Conservation (phyloP, 2,888 invertebrate species). For the Idaea dimidiata region DNA sequence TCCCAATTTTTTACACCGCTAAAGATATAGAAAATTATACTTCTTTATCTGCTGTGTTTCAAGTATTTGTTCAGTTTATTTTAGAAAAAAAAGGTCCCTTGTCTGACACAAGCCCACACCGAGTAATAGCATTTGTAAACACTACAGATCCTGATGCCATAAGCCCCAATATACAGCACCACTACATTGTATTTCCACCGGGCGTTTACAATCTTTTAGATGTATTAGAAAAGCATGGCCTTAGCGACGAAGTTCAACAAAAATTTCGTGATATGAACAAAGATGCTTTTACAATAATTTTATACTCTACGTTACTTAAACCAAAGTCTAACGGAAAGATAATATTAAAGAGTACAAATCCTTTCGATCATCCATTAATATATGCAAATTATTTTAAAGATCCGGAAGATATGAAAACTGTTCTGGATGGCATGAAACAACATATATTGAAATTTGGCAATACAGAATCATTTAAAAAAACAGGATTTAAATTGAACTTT, state of each 20-base stretch:
- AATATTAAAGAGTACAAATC: conserved; percentile 83
- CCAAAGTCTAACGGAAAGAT: conserved; percentile 86
- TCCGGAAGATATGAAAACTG: conserved; percentile 69
- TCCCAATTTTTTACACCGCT: conserved; percentile 55
- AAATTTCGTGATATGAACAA: conserved; percentile 46
- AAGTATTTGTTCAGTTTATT: conserved; percentile 66
- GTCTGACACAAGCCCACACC: conserved; percentile 59
- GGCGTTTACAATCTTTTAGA: conserved; percentile 44
- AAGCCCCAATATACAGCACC: conserved; percentile 54
- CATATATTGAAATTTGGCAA: conserved; percentile 41
- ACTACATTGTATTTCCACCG: conserved; percentile 51
- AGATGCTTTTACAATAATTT: conserved; percentile 54
- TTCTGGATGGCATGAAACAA: conserved; percentile 46
- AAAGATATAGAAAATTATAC: conserved; percentile 40
- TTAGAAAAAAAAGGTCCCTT: conserved; percentile 71
- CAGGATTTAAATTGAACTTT: conserved; percentile 50
- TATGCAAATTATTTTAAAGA: conserved; percentile 83
- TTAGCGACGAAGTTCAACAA: conserved; percentile 41
- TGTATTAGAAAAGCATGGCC: conserved; percentile 40
- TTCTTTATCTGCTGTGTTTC: conserved; percentile 43
- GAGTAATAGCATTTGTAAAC: conserved; percentile 52
- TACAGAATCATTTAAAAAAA: conserved; percentile 46
- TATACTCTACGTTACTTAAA: conserved; percentile 81
- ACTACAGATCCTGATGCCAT: conserved; percentile 47
- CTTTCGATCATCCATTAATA: conserved; percentile 83